Base-by-base conservation (phyloP, 2,113 vertebrate species). In the Microcebus tavaratra region DNA sequence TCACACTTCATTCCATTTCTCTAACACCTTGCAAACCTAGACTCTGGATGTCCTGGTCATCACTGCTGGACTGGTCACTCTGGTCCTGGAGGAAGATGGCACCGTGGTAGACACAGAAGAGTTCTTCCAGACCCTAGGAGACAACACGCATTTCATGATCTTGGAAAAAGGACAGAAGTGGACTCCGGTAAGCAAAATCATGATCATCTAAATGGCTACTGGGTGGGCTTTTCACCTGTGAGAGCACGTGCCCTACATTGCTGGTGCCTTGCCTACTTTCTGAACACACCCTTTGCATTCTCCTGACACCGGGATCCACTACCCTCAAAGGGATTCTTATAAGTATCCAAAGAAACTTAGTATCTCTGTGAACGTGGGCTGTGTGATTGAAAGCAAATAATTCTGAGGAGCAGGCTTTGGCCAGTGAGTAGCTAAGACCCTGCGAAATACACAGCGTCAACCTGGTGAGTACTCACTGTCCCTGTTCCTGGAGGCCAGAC, bases 1-100 rank as follows among this genome's bases (percentile, higher is more conserved):
- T 13, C 45, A 31, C 12, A 1, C 50, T 65, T 85, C 68, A 76
- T 29, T 21, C 48, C 0, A 0, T 84, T 72, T 70, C 4, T 68
- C 61, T 88, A 8, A 14, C 31, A 9, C 76, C 2, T 27, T 94
- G 67, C 48, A 85, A 53, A 89, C 97, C 1, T 97, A 99, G 99
- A 98, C 98, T 12, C 97, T 98, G 55, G 98, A 98, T 27, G 98
- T 98, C 5, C 99, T 99, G 0, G 48, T 98, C 91, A 93, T 99
- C 93, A 96, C 99, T 39, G 94, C 98, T 53, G 97, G 98, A 12
- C 48, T 99, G 68, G 97, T 99, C 84, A 99, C 98, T 1, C 96
- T 99, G 97, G 99, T 99, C 75, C 98, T 99, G 97, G 99, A 99
- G 88, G 99, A 99, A 96, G 99, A 99, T 27, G 99, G 99, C 89